A percentile compares a stretch with the other conserved stretches of the same genome.
phyloP scores from a whole-genome alignment of 1,140 invertebrate genomes.

The Drosophila rhopaloa region DNA sequence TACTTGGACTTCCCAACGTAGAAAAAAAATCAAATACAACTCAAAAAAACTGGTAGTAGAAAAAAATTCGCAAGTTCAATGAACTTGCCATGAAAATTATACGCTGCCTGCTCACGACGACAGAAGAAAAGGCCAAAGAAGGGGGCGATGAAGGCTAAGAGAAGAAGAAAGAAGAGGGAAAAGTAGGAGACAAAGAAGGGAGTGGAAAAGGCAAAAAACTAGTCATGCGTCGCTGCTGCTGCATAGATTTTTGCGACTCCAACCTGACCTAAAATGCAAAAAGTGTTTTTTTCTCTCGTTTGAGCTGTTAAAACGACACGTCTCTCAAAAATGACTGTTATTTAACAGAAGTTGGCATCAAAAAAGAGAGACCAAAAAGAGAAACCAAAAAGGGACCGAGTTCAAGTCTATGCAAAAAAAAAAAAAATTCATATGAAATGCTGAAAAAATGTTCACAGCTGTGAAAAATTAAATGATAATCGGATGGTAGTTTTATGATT shows the following conservation, averaged over 20 bases:
- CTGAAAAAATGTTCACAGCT: neutral
- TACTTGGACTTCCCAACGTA: conserved; percentile 13
- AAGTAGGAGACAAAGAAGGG: neutral
- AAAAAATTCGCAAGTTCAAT: conserved; percentile 79
- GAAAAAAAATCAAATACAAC: conserved; percentile 48
- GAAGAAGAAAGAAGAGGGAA: neutral
- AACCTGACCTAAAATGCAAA: conserved; percentile 84
- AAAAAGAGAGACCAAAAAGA: neutral
- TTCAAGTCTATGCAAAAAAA: neutral
- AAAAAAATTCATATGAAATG: neutral
- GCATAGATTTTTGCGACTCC: conserved; percentile 80
- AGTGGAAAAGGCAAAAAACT: conserved; percentile 48
- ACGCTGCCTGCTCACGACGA: conserved; percentile 52
- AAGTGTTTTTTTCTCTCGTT: conserved; percentile 37
- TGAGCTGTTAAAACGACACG: conserved; percentile 27
- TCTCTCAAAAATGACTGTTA: conserved; percentile 26
- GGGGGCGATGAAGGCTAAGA: conserved; percentile 7
- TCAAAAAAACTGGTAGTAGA: conserved; percentile 32
- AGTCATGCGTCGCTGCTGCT: conserved; percentile 68
- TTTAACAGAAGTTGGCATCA: conserved; percentile 38
- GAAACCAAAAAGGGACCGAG: conserved; percentile 1
- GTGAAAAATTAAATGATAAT: conserved; percentile 5
- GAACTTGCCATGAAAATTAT: conserved; percentile 83
- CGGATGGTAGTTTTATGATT: neutral
- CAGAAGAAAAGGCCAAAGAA: conserved; percentile 50